These are phyloP conservation scores for Chaetodon auriga DNA, from an alignment of 2,113 vertebrate species.

Conservation along the genomic window DNA sequence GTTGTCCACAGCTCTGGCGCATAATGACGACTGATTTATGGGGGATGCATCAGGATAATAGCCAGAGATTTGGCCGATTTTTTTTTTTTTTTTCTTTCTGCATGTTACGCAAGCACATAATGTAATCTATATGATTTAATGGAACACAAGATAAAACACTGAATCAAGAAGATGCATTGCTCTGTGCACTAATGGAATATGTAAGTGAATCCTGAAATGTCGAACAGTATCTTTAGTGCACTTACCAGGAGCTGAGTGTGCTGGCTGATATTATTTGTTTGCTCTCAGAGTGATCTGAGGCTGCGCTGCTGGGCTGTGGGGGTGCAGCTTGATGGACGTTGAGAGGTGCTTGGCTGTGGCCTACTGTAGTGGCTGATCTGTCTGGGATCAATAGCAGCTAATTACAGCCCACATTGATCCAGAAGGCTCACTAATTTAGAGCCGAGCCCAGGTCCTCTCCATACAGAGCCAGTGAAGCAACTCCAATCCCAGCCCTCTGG, in stretches of 20 bases:
- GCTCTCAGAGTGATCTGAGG: constrained; percentile 71
- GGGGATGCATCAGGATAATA: constrained; percentile 65
- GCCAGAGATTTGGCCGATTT: constrained; percentile 50
- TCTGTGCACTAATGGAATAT: constrained; percentile 76
- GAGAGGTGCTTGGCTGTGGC: constrained; percentile 80
- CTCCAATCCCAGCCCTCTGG: constrained; percentile 75
- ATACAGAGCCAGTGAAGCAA: constrained; percentile 68
- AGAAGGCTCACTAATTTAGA: constrained; percentile 82
- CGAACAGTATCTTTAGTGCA: constrained; percentile 73
- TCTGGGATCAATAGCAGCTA: constrained; percentile 85
- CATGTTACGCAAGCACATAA: constrained; percentile 67
- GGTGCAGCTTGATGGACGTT: constrained; percentile 75
- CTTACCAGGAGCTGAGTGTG: constrained; percentile 74
- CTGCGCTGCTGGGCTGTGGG: constrained; percentile 57
- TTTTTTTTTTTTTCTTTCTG: constrained; percentile 41
- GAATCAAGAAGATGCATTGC: constrained; percentile 74
- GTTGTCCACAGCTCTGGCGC: constrained; percentile 49
- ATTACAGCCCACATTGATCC: constrained; percentile 86
- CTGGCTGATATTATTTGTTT: constrained; percentile 76
- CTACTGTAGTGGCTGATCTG: constrained; percentile 82
- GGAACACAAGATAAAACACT: constrained; percentile 71
- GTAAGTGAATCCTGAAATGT: constrained; percentile 78
- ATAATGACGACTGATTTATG: constrained; percentile 76
- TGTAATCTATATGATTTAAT: constrained; percentile 74
- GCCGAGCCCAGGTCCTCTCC: constrained; percentile 65